Evolutionary conservation across 2,113 vertebrate genomes (phyloP).

Genomic region (Prionailurus bengalensis): DNA sequence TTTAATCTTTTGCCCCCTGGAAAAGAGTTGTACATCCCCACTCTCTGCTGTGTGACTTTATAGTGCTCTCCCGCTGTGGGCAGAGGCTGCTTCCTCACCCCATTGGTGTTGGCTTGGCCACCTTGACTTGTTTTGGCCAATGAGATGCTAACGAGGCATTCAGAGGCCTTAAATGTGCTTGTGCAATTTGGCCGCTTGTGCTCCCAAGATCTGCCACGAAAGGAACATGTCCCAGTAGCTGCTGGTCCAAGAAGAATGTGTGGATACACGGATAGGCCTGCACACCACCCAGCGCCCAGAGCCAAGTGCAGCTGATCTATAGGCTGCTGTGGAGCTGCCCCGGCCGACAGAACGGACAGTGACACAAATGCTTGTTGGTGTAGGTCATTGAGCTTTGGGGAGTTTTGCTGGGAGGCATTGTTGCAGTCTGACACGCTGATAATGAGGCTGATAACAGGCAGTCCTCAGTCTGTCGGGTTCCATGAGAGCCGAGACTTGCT

Average conservation of each 20-base stretch:
- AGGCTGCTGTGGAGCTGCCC: not conserved
- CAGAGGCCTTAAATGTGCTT: not conserved
- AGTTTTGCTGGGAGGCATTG: not conserved
- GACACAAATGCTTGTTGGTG: not conserved
- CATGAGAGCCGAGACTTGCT: not conserved
- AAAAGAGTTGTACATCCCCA: not conserved
- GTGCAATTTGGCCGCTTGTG: not conserved
- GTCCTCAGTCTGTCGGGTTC: not conserved
- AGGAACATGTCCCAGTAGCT: not conserved
- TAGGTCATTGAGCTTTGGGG: not conserved
- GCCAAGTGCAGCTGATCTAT: not conserved
- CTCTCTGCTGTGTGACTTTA: not conserved
- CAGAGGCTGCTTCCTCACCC: not conserved
- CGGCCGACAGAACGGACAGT: not conserved
- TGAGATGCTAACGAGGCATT: not conserved
- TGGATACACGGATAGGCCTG: not conserved
- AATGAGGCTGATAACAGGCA: too few species aligned
- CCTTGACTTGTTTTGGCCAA: not conserved
- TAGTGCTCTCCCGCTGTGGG: not conserved
- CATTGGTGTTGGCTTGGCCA: not conserved
- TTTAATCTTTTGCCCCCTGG: not conserved
- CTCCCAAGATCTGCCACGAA: not conserved
- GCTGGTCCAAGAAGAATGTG: slow-evolving; percentile 35
- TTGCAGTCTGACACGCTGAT: not conserved
- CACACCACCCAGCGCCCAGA: not conserved